Evolutionary conservation across 2,888 invertebrate species (phyloP), one percentile per base, ranked within the genome.

Genomic region (Phrixothrix hirtus): DNA sequence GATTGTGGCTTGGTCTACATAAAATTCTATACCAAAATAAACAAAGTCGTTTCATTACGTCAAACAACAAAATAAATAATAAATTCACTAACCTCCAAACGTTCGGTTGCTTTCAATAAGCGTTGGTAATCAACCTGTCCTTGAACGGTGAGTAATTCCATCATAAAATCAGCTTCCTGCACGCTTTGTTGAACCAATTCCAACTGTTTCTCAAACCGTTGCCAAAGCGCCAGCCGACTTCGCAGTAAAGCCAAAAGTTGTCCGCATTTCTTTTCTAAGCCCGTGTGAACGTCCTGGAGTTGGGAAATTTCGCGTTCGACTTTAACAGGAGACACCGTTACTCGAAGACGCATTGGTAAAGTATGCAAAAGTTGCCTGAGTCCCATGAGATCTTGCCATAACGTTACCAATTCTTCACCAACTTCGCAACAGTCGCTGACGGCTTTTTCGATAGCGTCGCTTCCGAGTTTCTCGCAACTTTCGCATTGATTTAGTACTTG

Each of bases 151-250:
- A 92, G 78, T 50, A 92, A 77, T 60, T 92, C 91, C 78, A 90
- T 89, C 90, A 92, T 90, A 65, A 90, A 92, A 71, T 92, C 91
- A 0, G 91, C 89, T 65, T 92, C 91, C 46, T 89, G 83, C 0
- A 91, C 89, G 0, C 89, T 89, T 39, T 89, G 86, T 57, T 90
- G 89, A 7, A 92, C 89, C 70, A 85, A 68, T 63, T 92, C 91
- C 60, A 92, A 73, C 63, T 90, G 89, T 1, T 83, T 78, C 68
- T 91, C 91, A 70, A 89, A 91, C 14, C 88, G 78, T 46, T 85
- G 79, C 92, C 92, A 92, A 14, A 92, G 75, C 1, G 81, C 81
- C 27, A 88, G 74, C 4, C 87, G 82, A 43, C 82, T 81, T 25
- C 83, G 81, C 15, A 92, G 77, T 1, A 87, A 75, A 0, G 80